Evolutionary conservation across 1,140 invertebrate species (phyloP).

Genomic region (Polypedilum vanderplanki): DNA sequence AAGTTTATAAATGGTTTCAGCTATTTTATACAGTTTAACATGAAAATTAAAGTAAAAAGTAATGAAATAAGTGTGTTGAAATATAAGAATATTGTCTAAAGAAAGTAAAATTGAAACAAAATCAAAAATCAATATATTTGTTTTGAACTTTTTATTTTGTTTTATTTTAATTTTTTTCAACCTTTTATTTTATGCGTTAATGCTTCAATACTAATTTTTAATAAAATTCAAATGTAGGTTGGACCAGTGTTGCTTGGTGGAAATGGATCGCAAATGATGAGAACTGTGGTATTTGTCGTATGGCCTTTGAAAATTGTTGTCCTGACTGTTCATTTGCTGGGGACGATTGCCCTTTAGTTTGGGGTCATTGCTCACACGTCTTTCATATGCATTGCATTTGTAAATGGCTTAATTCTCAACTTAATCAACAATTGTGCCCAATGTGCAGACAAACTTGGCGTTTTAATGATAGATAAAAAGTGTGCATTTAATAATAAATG

Average conservation of each 20-base stretch:
- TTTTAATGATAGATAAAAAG: slow-evolving; percentile 69
- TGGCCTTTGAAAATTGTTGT: slow-evolving; percentile 98
- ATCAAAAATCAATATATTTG: too few relatives aligned
- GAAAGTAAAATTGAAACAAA: too few relatives aligned
- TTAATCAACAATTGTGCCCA: slow-evolving; percentile 91
- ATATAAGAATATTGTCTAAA: too few relatives aligned
- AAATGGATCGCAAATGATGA: slow-evolving; percentile 98
- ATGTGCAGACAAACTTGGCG: slow-evolving; percentile 99
- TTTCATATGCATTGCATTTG: slow-evolving; percentile 99
- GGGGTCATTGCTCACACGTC: slow-evolving; percentile 97
- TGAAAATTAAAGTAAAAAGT: too few relatives aligned
- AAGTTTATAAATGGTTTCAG: too few relatives aligned
- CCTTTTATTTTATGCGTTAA: too few relatives aligned
- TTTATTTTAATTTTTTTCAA: too few relatives aligned
- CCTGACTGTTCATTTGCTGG: slow-evolving; percentile 97
- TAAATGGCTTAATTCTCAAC: slow-evolving; percentile 97
- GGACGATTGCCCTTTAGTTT: slow-evolving; percentile 96
- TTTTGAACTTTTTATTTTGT: too few relatives aligned
- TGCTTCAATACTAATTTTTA: too few relatives aligned
- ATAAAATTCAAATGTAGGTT: slow-evolving; percentile 40
- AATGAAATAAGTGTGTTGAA: too few relatives aligned
- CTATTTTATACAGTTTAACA: too few relatives aligned
- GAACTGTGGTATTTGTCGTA: slow-evolving; percentile 97
- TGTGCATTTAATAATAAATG: not conserved
- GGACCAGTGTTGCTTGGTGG: slow-evolving; percentile 96